These are phyloP conservation scores for Ophraella communa DNA, from an alignment of 2,888 invertebrate species.

Conservation along the genomic window DNA sequence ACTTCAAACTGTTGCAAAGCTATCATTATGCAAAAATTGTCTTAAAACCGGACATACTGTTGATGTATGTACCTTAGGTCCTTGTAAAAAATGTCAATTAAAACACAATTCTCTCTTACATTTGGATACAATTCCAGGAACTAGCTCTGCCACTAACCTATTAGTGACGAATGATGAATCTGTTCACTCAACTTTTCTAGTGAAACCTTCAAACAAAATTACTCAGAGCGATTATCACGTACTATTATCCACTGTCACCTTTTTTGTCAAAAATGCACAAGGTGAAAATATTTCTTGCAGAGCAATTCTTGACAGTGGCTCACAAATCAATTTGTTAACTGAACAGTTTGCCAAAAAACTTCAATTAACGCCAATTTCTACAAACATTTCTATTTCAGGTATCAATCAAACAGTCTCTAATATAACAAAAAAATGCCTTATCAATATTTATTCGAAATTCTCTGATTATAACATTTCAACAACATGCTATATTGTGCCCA, in stretches of 20 bases:
- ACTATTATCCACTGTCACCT: conserved; percentile 18
- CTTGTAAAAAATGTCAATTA: too few species aligned
- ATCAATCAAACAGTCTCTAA: conserved; percentile 13
- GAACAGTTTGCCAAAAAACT: conserved; percentile 13
- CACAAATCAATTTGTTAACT: conserved; percentile 21
- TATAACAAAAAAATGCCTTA: conserved; percentile 1
- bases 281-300: conserved; percentile 15
- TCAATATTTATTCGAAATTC: too few species aligned
- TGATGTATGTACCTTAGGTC: too few species aligned
- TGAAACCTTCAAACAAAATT: neutral
- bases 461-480: conserved; percentile 4
- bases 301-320: conserved; percentile 20
- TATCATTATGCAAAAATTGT: too few species aligned
- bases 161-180: neutral
- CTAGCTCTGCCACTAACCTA: neutral
- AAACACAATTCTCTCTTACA: neutral
- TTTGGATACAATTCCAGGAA: neutral
- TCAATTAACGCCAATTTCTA: too few species aligned
- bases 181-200: conserved; percentile 1
- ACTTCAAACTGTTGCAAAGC: too few species aligned
- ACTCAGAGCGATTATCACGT: neutral
- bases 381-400: too few species aligned
- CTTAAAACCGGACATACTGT: too few species aligned
- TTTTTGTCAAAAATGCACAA: conserved; percentile 3
- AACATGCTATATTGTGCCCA: too few species aligned